Base-by-base conservation (phyloP, 2,797 vertebrate species). In the Sebastes minor region DNA sequence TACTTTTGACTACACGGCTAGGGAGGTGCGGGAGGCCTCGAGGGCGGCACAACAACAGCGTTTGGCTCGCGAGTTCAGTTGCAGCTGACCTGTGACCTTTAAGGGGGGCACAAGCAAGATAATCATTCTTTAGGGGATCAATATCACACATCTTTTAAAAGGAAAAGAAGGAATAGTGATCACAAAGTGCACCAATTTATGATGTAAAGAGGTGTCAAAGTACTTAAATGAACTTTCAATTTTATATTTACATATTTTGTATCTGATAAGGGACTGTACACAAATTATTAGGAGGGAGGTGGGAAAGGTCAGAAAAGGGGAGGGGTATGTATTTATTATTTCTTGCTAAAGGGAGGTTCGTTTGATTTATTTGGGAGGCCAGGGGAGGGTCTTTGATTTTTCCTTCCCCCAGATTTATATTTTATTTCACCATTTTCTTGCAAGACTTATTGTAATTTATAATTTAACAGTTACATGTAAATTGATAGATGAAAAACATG, bases 1-100 rank as follows among this genome's bases (percentile, higher is more conserved):
- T 74, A 16, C 49, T 22, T 77, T 84, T 89, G 75, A 71, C 67
- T 65, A 20, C 71, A 14, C 23, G 18, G 57, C 27, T 64, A 0
- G 49, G 8, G 49, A 27, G 33, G 32, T 32, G 67, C 18, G 18
- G 33, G 76, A 74, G 67, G 76, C 75, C 74, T 74, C 10, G 11
- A 78, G 78, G 78, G 60, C 25, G 66, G 66, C 8, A 46, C 11
- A 42, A 60, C 12, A 5, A 13, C 18, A 16, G 12, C 11, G 22
- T 72, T 78, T 73, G 6, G n/a, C 14, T 72, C 12, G 13, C 1
- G 14, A 70, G 53, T 71, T 84, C 14, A 49, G 61, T 27, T 81
- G 75, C 56, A 64, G 55, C 28, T 35, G 27, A 76, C 53, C 71
- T 71, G 30, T 71, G 63, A 76, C 56, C 60, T 28, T 66, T 67